Percentiles rank a stretch among this genome's conserved stretches.
Conservation (phyloP, 2,888 invertebrate species). For the Clunio marinus region DNA sequence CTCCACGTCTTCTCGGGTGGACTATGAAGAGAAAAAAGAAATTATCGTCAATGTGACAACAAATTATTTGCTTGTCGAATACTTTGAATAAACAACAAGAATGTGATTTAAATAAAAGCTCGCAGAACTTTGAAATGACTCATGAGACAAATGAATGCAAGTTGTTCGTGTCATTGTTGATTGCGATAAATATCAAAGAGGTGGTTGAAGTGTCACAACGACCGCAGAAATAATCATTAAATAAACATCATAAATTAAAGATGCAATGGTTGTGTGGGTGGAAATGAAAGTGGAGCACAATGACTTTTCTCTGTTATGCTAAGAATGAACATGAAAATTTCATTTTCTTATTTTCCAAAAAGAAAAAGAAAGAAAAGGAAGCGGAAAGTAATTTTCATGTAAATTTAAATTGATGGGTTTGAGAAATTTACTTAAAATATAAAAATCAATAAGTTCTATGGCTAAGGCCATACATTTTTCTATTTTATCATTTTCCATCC, state of each 20-base stretch:
- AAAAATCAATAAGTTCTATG: conserved; percentile 17
- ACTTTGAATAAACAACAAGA: not conserved
- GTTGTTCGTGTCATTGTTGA: not conserved
- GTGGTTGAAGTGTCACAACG: not conserved
- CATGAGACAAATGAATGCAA: not conserved
- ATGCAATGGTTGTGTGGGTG: not conserved
- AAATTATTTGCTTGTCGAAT: not conserved
- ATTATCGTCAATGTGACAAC: not conserved
- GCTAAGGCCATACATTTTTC: too few species aligned
- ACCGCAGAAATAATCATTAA: not conserved
- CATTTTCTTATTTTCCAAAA: not conserved
- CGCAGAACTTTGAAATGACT: not conserved
- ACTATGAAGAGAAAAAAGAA: conserved; percentile 42
- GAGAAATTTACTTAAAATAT: too few species aligned
- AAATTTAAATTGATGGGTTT: not conserved
- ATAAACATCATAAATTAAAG: conserved; percentile 5
- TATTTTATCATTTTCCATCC: too few species aligned
- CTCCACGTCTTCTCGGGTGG: conserved; percentile 62
- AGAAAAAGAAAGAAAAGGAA: too few species aligned
- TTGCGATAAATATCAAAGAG: conserved; percentile 1
- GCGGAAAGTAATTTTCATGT: too few species aligned
- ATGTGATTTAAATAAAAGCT: not conserved
- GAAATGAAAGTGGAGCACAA: too few species aligned
- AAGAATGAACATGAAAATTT: conserved; percentile 1
- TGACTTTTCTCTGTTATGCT: not conserved